Base-by-base conservation (phyloP, 2,797 vertebrate genomes). In the Alauda arvensis region DNA sequence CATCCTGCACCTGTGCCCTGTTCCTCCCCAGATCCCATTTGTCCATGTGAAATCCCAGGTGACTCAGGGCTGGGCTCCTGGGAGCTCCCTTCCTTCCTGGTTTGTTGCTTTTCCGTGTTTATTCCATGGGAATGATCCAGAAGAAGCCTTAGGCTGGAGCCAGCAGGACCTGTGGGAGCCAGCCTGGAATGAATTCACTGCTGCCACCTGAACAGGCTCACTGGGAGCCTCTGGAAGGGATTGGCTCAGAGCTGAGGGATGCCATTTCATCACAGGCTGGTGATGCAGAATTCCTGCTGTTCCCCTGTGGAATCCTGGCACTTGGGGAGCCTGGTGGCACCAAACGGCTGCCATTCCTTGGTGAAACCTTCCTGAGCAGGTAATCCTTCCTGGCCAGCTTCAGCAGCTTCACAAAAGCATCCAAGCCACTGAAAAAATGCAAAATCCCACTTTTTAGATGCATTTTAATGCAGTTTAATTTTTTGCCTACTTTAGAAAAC, bases 241-340 rank as follows among this genome's bases (percentile, higher is more conserved):
- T 17, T 26, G 66, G 16, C 29, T 68, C 25, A 9, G 33, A 43
- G 70, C 20, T 51, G 53, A 18, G 62, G n/a, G 37, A 14, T 61
- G 51, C 25, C 31, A 6, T 56, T 77, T 31, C 26, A 53, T 60
- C 69, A 17, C 51, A 2, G 2, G 17, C 39, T 24, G 79, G 14
- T 56, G 66, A 66, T 39, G 14, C 61, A 21, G 18, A 46, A 57
- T 39, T 51, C 67, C 75, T 70, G 60, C 74, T 72, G 2, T 11
- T 76, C 45, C 52, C 0, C 0, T 37, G 5, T 13, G 2, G 15
- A 46, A 63, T 40, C 0, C 1, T 9, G 34, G 25, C 45, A 8
- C 56, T 53, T 29, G 63, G 49, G 57, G 59, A 53, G 40, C 48
- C 37, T 23, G 43, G 1, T 86, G 78, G 46, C 60, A 62, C 34